Conservation (phyloP, 2,797 vertebrate species). For the Borostomias antarcticus region DNA sequence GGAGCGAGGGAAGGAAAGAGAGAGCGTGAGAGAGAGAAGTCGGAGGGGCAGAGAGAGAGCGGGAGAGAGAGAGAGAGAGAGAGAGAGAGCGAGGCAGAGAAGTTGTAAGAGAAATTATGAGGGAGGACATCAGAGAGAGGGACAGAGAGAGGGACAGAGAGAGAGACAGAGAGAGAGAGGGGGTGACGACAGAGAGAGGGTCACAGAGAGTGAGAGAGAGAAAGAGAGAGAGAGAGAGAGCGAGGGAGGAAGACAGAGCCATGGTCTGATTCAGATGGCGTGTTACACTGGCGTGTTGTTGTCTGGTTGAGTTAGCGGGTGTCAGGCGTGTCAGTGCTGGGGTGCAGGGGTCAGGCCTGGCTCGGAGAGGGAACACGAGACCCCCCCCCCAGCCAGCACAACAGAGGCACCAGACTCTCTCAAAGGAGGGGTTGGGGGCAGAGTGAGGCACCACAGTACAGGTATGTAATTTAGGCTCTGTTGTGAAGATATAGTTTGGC, state of each 20-base stretch:
- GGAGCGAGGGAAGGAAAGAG: background rate
- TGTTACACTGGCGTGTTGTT: background rate
- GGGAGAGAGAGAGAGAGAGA: background rate
- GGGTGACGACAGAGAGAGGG: background rate
- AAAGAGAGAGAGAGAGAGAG: background rate
- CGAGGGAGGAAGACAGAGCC: too few relatives aligned
- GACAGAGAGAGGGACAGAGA: background rate
- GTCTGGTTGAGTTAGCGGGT: background rate
- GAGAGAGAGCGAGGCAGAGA: background rate
- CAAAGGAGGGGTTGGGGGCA: background rate
- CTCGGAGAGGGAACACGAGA: too few relatives aligned
- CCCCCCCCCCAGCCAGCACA: too few relatives aligned
- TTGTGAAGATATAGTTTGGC: too few relatives aligned
- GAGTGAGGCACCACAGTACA: too few relatives aligned
- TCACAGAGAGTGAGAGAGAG: conserved; percentile 35
- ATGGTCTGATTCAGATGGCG: background rate
- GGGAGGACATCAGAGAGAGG: too few relatives aligned
- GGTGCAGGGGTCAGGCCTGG: background rate
- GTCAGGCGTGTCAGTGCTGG: background rate
- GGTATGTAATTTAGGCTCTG: too few relatives aligned
- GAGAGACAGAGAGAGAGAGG: conserved; percentile 14
- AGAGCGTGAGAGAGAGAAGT: too few relatives aligned
- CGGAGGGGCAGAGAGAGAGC: background rate
- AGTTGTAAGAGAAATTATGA: too few relatives aligned
- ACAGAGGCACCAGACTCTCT: too few relatives aligned